A percentile compares a stretch with the other conserved stretches of the same genome.
phyloP scores from a whole-genome alignment of 2,113 vertebrate genomes.

The Danionella cerebrum region DNA sequence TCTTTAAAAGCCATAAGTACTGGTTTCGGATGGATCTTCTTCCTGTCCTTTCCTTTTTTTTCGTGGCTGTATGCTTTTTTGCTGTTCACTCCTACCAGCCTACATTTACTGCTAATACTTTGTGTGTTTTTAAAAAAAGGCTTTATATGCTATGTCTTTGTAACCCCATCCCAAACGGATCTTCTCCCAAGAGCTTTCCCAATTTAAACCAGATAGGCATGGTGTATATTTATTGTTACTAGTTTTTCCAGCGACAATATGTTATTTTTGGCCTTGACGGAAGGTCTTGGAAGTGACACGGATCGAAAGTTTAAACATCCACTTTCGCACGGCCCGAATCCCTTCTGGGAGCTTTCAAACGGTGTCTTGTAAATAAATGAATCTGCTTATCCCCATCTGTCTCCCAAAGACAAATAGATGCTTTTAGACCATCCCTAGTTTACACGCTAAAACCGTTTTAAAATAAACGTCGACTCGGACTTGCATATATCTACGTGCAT shows the following conservation, averaged over 20 bases:
- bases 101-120: not conserved
- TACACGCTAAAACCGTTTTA: not conserved
- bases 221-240: conserved; percentile 19
- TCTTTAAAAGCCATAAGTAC: conserved; percentile 54
- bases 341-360: conserved; percentile 27
- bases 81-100: not conserved
- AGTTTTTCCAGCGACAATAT: conserved; percentile 36
- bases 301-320: conserved; percentile 51
- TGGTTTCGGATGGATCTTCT: conserved; percentile 49
- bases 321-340: conserved; percentile 52
- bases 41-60: not conserved
- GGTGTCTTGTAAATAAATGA: conserved; percentile 48
- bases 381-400: conserved; percentile 33
- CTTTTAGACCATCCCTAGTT: conserved; percentile 40
- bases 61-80: not conserved
- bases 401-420: conserved; percentile 51
- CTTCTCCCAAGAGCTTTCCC: conserved; percentile 8
- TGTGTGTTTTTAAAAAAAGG: not conserved
- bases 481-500: not conserved
- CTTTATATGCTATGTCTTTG: not conserved
- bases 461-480: conserved; percentile 4
- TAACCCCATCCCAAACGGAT: not conserved
- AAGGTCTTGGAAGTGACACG: conserved; percentile 51
- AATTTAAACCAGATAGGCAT: conserved; percentile 45
- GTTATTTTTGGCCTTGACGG: conserved; percentile 48